These are phyloP conservation scores for Drosophila sulfurigaster DNA, from an alignment of 1,140 invertebrate species.

Conservation along the genomic window DNA sequence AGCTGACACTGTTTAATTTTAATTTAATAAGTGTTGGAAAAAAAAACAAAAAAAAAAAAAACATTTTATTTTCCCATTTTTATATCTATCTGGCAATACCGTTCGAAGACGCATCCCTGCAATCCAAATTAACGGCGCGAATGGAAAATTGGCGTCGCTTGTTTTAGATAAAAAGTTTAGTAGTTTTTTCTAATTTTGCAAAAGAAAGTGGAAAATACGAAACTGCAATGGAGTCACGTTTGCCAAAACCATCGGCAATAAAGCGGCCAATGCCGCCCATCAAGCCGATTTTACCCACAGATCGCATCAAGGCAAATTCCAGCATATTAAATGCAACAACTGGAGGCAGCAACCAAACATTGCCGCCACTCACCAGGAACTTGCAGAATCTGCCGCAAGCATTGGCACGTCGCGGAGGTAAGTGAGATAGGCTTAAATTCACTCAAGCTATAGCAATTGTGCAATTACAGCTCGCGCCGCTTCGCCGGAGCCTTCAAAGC, in stretches of 20 bases:
- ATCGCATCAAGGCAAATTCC: conserved; percentile 63
- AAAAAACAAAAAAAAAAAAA: background rate
- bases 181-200: conserved; percentile 3
- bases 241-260: conserved; percentile 69
- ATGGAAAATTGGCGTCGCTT: conserved; percentile 42
- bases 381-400: conserved; percentile 63
- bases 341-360: conserved; percentile 27
- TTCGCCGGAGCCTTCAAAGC: conserved; percentile 64
- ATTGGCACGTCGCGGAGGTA: conserved; percentile 44
- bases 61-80: background rate
- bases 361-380: conserved; percentile 61
- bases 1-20: no score
- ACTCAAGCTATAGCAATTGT: background rate
- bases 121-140: conserved; percentile 75
- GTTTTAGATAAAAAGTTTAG: conserved; percentile 10
- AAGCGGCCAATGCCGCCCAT: conserved; percentile 56
- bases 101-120: conserved; percentile 34
- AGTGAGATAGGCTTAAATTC: background rate
- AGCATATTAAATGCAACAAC: conserved; percentile 44
- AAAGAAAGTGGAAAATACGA: background rate
- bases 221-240: conserved; percentile 68
- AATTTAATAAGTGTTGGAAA: background rate
- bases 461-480: conserved; percentile 49
- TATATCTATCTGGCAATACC: background rate
- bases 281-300: conserved; percentile 66